Evolutionary conservation across 2,797 vertebrate genomes (phyloP), one percentile per base, ranked within the genome.

Genomic region (Peromyscus nudipes): DNA sequence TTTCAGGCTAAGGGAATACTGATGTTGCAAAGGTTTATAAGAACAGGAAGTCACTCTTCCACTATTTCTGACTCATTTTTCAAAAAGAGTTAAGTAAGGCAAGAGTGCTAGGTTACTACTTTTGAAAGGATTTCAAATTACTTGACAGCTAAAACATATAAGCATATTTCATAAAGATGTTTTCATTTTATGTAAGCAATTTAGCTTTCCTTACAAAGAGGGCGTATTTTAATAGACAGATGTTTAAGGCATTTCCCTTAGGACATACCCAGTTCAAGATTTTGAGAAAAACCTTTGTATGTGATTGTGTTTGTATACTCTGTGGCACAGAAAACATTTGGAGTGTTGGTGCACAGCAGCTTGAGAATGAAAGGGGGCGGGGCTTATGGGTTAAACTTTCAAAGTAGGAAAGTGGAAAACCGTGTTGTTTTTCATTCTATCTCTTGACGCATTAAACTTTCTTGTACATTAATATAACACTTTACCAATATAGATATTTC

Each of bases 401-500:
- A 76, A 94, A 69, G 55, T 6, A 88, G 49, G 27, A 81, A 91
- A 60, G 77, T 91, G 87, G 85, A 67, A 88, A 57, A 43, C 52
- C 31, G 52, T 43, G 52, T 95, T 89, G 57, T 62, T 96, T 95
- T 94, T 69, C 19, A 75, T 96, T 95, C 97, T 97, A 92, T 97
- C 98, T 98, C 96, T 96, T 96, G 89, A 67, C 57, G 95, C 57
- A 52, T 89, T 95, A 96, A 98, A 98, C 96, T 98, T 98, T 98
- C 94, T 95, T 92, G 98, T 96, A 98, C 96, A 96, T 84, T 96
- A 98, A 96, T 73, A 93, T 82, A 98, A 95, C 98, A 96, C 95
- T 98, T 98, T 98, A 98, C 98, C 98, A 98, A 84, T 73, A n/a
- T 11, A 80, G 89, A 89, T 62, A 85, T 83, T 91, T 97, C 73